Conservation (phyloP, 92 coral and sea anemone species). For the Porites cylindrica region DNA sequence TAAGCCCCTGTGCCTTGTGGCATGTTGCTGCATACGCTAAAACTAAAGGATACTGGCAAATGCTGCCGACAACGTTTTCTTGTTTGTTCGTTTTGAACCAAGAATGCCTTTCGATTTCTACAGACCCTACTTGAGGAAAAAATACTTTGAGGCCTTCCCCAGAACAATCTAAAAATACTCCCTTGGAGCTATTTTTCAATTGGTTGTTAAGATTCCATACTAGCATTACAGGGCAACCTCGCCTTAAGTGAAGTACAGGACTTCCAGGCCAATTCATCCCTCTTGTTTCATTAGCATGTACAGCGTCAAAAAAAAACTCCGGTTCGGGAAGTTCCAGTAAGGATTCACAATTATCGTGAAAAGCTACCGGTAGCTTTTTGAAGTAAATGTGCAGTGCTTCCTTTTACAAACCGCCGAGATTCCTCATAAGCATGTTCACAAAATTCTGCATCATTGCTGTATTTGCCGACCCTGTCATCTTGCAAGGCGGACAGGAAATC, state of each 20-base stretch:
- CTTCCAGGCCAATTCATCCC: constrained; percentile 41
- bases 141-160: constrained; percentile 15
- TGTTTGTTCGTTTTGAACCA: constrained; percentile 46
- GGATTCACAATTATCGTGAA: constrained; percentile 16
- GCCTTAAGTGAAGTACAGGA: constrained; percentile 21
- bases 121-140: constrained; percentile 41
- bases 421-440: background rate
- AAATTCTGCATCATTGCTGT: background rate
- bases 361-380: constrained; percentile 27
- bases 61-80: constrained; percentile 44
- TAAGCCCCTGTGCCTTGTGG: constrained; percentile 64
- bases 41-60: constrained; percentile 50
- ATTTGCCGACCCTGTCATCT: constrained; percentile 55
- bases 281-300: background rate
- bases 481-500: constrained; percentile 19
- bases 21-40: constrained; percentile 46
- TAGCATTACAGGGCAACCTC: constrained; percentile 59
- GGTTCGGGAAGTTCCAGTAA: constrained; percentile 14
- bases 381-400: constrained; percentile 3
- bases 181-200: constrained; percentile 48
- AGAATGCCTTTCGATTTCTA: constrained; percentile 34
- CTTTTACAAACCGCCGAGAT: background rate
- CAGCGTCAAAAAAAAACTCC: constrained; percentile 21
- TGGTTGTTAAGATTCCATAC: constrained; percentile 48
- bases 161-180: constrained; percentile 11